Base-by-base conservation (phyloP, 2,797 vertebrate species). In the Aythya fuligula region DNA sequence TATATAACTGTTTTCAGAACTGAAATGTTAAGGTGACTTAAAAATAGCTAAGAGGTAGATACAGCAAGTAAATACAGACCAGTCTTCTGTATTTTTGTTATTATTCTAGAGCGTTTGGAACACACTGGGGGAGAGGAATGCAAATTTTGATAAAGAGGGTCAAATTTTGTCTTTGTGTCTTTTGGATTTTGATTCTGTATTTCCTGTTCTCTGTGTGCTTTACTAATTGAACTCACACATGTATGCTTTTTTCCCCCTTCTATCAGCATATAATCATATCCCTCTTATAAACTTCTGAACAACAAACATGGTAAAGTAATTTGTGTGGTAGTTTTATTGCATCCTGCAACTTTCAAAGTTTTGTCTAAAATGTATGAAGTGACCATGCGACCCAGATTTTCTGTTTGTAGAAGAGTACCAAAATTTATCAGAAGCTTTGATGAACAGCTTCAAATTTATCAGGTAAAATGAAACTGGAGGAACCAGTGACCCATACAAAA, bases 391-490 rank as follows among this genome's bases (percentile, higher is more conserved):
- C 88, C 38, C 60, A 45, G 22, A 87, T 16, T 72, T 89, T 87
- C 79, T 87, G 19, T 47, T 61, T 84, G 45, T 15, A 28, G 38
- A 69, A 82, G 36, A 14, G 51, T 45, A 51, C 64, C 39, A 80
- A 71, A 85, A 86, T 19, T 38, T 70, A 92, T 93, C 83, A 57
- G 83, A 96, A 95, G 61, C 88, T 93, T 94, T 88, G 72, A 95
- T 82, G 34, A 94, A 47, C 19, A 67, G 15, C 16, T 89, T 94
- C 78, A 75, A 84, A 86, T 83, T 82, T 93, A 66, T 69, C 43
- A 43, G 43, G 58, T 57, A 88, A 93, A 93, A 88, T 74, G 88
- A 90, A 25, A 84, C 28, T 53, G 62, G 53, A 30, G 30, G 39
- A 91, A 88, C 74, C 38, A 86, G 90, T 15, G 71, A 84, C 15